Evolutionary conservation across 2,797 vertebrate genomes (phyloP), one percentile per base, ranked within the genome.

Genomic region (Myotis findleyi): DNA sequence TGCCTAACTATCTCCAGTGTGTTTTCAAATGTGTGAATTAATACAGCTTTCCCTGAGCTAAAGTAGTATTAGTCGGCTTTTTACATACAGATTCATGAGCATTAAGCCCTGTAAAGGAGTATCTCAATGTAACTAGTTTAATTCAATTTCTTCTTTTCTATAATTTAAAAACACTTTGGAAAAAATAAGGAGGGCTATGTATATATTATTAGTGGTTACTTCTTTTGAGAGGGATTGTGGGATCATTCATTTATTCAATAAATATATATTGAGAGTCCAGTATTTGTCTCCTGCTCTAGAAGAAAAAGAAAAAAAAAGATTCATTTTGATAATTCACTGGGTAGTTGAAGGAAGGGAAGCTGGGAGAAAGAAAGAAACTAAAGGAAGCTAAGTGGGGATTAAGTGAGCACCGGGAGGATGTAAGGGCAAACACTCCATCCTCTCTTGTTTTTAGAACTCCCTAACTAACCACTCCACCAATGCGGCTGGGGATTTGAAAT

Each of bases 271-370:
- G 41, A 64, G 11, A 6, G 10, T 53, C 87, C 66, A 97, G 87
- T 94, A 92, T 96, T 96, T 94, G 84, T 95, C 80, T 87, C 55
- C 27, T 53, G 87, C 79, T 97, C 91, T 96, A 97, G 87, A 96
- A 92, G 91, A 86, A 93, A 96, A 89, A 97, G 93, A 75, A 90
- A 49, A 93, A 73, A 97, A 69, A 59, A 13, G 89, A 96, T 27
- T 76, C 41, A 62, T 68, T 59, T 41, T 79, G 62, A 82, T 55
- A 38, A 9, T 51, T 89, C 25, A 41, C 30, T 36, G 16, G 36
- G 5, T 4, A 96, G 77, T 47, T 89, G 89, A 95, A 96, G 75
- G 66, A 80, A 96, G 82, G 80, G 51, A 64, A 47, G 57, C 38
- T 23, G 17, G 27, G 21, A 8, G 51, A 18, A 89, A 59, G 2